Percentiles rank a stretch among this genome's conserved stretches.
These are phyloP conservation scores for Lysiphlebus fabarum DNA, from an alignment of 1,140 invertebrate genomes.

Conservation along the genomic window DNA sequence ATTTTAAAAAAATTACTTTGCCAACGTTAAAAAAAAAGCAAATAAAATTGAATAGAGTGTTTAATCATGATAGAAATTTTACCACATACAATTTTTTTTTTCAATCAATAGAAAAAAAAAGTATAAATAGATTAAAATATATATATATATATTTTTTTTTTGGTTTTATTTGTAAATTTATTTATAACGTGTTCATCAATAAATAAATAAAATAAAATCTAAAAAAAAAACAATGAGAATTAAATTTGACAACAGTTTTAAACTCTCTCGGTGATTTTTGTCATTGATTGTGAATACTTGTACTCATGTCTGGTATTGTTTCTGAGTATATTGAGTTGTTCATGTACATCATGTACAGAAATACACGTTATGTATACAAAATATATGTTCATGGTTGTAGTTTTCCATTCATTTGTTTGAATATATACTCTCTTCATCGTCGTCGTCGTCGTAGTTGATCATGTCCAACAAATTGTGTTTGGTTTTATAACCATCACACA, in stretches of 20 bases:
- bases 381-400: neutral
- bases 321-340: slow-evolving; percentile 3
- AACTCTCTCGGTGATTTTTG: neutral
- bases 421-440: slow-evolving; percentile 19
- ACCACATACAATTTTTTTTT: too few relatives aligned
- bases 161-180: neutral
- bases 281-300: slow-evolving; percentile 27
- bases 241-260: slow-evolving; percentile 10
- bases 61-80: too few relatives aligned
- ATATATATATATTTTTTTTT: too few relatives aligned
- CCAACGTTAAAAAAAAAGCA: too few relatives aligned
- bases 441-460: slow-evolving; percentile 9
- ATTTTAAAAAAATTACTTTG: too few relatives aligned
- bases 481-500: too few relatives aligned
- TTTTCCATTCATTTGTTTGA: slow-evolving; percentile 10
- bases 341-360: too few relatives aligned
- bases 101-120: too few relatives aligned
- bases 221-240: neutral
- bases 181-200: neutral
- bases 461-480: too few relatives aligned
- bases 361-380: too few relatives aligned
- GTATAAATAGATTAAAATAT: too few relatives aligned
- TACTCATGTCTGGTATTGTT: slow-evolving; percentile 28
- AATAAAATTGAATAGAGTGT: too few relatives aligned
- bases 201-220: neutral